Base-by-base conservation (phyloP, 2,888 invertebrate genomes). In the Chromoteleia sp. region DNA sequence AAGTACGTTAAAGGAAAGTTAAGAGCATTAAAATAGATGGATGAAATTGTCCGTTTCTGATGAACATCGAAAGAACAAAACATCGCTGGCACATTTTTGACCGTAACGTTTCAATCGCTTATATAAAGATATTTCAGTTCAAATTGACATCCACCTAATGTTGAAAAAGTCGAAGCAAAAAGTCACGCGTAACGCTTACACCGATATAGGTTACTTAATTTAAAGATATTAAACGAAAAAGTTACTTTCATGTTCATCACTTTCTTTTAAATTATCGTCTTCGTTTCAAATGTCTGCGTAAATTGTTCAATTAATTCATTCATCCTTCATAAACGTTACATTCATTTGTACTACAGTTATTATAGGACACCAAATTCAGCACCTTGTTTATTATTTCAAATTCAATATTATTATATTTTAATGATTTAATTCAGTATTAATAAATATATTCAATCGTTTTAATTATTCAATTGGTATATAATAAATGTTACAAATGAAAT, bases 1-100 rank as follows among this genome's bases (percentile, higher is more conserved):
- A 63, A 63, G 63, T 48, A 5, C 19, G 43, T 39, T 33, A 14
- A 39, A 58, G 21, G 59, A 63, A 63, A 63, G 63, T 63, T 48
- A 10, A 29, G 43, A 61, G 30, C n/a, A 45, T 61, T 54, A 15
- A 54, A 54, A 54, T 54, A 54, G n/a, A 45, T 58, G 25, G 15
- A 58, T 39, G 21, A 43, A 43, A 59, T 25, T 43, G 8, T 59
- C 29, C n/a, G 21, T 43, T 43, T 43, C 39, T 59, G 29, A 43
- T 29, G 25, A 59, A 59, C 8, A 59, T 15, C 14, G 12, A 14
- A 12, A n/a, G 12, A 12, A 50, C 21, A 12, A 12, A 58, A 36
- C 17, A 54, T 21, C 17, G 15, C 52, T 7, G 29, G 52, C 29
- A 29, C 15, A 52, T 52, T 36, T 56, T 56, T 19, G 25, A 58